These are phyloP conservation scores for Capitulum mitella DNA, from an alignment of 2,888 invertebrate species.

Conservation along the genomic window DNA sequence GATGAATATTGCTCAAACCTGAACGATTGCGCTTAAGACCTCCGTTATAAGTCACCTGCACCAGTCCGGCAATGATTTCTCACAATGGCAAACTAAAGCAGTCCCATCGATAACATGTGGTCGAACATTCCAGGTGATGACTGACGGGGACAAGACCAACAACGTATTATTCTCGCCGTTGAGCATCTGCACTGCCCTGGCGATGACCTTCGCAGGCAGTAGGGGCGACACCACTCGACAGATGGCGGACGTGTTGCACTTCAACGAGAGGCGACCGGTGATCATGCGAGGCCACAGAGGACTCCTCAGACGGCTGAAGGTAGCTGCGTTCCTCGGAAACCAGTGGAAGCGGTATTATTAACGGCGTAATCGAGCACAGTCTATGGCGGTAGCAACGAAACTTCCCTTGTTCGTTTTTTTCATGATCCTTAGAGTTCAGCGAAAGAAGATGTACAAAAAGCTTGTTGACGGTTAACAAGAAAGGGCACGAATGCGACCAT, in stretches of 20 bases:
- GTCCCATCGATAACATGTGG: no score
- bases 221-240: background rate
- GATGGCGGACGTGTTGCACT: background rate
- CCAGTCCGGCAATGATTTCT: no score
- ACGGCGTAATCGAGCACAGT: background rate
- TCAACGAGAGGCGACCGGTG: background rate
- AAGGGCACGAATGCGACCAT: no score
- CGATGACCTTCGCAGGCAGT: constrained; percentile 14
- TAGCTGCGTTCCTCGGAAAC: background rate
- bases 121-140: background rate
- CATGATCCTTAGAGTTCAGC: no score
- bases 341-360: background rate
- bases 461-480: no score
- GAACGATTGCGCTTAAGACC: no score
- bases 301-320: background rate
- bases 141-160: background rate
- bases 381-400: background rate
- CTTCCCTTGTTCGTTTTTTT: no score
- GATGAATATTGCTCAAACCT: no score
- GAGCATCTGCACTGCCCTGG: constrained; percentile 4
- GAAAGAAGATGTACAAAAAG: no score
- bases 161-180: background rate
- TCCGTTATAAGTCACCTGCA: no score
- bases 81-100: no score
- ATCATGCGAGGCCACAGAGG: background rate